Evolutionary conservation across 2,888 invertebrate genomes (phyloP), one percentile per base, ranked within the genome.

Genomic region (Anaspis maculata): DNA sequence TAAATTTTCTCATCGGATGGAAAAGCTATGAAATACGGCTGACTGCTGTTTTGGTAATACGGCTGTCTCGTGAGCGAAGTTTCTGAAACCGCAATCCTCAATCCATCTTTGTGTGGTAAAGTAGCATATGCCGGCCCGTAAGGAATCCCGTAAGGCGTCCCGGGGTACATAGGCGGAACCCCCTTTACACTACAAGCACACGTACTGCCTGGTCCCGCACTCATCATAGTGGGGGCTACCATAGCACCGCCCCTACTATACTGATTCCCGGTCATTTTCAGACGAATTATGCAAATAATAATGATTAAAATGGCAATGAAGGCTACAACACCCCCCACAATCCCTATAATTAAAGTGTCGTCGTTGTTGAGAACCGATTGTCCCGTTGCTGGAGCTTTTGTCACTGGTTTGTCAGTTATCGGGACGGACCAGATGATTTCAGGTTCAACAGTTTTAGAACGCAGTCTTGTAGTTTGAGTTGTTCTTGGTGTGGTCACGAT

Each of bases 341-440:
- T 91, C n/a, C 89, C 89, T 38, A 92, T 91, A 30, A 92, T 91
- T n/a, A 92, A 69, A 3, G 89, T 90, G 49, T 91, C 91, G 51
- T 92, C 91, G 52, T 89, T 90, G 33, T 76, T 81, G 7, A 85
- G 73, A 0, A 79, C 67, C 5, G 73, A 70, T 37, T 72, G 70
- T 2, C 73, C 72, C 2, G 70, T 61, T 15, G 69, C 72, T 9
- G 73, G 73, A 25, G 72, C 72, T 62, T 78, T 80, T 1, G 66
- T 67, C 50, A 72, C 68, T 49, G 71, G 64, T 13, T 75, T 68
- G 36, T 80, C 71, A 21, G 76, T 76, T 1, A 79, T 73, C 3
- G 87, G 82, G 9, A 86, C 71, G 2, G 87, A 87, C 88, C 89
- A 90, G 50, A 91, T 90, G 11, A 91, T 90, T 52, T 90, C 85